Base-by-base conservation (phyloP, 2,888 invertebrate species). In the Blastobasis adustella region DNA sequence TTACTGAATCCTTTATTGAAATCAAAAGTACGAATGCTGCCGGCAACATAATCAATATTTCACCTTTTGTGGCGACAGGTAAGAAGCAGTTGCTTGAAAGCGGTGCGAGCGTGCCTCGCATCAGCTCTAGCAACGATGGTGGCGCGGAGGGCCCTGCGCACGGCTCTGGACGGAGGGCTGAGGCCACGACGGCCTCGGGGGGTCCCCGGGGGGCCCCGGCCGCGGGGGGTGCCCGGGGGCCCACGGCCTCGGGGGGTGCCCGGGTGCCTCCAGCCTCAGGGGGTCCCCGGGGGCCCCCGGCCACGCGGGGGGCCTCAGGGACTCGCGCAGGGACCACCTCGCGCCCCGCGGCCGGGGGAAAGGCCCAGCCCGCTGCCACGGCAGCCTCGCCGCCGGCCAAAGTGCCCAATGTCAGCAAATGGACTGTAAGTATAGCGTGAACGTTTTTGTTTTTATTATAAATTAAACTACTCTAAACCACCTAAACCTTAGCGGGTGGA, bases 11-110 rank as follows among this genome's bases (percentile, higher is more conserved):
- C 23, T 23, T 23, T n/a, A n/a, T n/a, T n/a, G n/a, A n/a, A n/a
- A 23, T 2, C 23, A 3, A 23, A 23, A 23, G 23, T 23, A 23
- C 23, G 23, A 23, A 23, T 23, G 3, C 1, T 23, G 3, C 23
- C 23, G 3, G 3, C 23, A 23, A 23, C 23, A 23, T 23, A 23
- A 23, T 23, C 23, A 23, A 23, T 3, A 3, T 23, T 23, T 23
- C 23, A 23, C 23, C 23, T 23, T 23, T 23, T 23, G 46, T 37
- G 39, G 37, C 46, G 67, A 49, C 64, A 92, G 92, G 90, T 52
- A 92, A 92, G 72, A 92, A 90, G 66, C 81, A 73, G 51, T 75
- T 76, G 69, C 4, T 80, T 45, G 85, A 85, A 1, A 63, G 60
- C 7, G 61, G 69, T 0, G 56, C 64, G 0, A 71, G 66, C 45